Evolutionary conservation across 2,113 vertebrate species (phyloP).

Genomic region (Holacanthus passer): DNA sequence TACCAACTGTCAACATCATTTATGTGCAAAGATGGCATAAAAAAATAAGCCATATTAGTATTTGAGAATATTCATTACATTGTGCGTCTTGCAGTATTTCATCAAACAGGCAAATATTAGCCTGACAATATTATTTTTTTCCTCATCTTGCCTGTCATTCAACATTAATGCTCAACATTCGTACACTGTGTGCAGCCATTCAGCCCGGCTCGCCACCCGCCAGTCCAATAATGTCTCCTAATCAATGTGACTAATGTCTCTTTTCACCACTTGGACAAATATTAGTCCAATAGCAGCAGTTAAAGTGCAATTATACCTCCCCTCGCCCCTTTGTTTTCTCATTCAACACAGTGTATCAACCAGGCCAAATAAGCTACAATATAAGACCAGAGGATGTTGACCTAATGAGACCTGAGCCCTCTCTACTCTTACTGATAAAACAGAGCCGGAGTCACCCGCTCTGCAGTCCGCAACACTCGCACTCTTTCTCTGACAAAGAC

Average conservation of each 20-base stretch:
- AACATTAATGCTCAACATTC: slow-evolving; percentile 6
- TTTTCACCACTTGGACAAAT: slow-evolving; percentile 73
- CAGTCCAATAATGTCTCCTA: slow-evolving; percentile 53
- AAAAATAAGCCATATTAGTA: no score
- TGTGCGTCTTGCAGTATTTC: background rate
- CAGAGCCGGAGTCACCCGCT: slow-evolving; percentile 41
- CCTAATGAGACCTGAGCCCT: slow-evolving; percentile 52
- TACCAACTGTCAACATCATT: background rate
- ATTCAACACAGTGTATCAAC: slow-evolving; percentile 68
- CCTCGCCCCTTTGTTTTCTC: slow-evolving; percentile 75
- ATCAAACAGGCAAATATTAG: background rate
- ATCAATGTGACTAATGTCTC: slow-evolving; percentile 73
- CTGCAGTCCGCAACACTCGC: background rate
- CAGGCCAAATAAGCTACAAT: slow-evolving; percentile 59
- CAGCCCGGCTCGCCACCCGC: slow-evolving; percentile 17
- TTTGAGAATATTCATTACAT: background rate
- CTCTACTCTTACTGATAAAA: slow-evolving; percentile 78
- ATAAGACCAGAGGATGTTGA: slow-evolving; percentile 71
- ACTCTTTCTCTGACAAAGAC: slow-evolving; percentile 44
- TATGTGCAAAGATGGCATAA: background rate
- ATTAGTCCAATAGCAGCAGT: slow-evolving; percentile 73
- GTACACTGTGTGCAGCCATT: slow-evolving; percentile 17
- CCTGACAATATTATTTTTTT: background rate
- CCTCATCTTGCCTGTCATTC: background rate
- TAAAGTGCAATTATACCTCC: slow-evolving; percentile 73